phyloP scores from a whole-genome alignment of 2,113 vertebrate genomes.

The Brachyistius frenatus region DNA sequence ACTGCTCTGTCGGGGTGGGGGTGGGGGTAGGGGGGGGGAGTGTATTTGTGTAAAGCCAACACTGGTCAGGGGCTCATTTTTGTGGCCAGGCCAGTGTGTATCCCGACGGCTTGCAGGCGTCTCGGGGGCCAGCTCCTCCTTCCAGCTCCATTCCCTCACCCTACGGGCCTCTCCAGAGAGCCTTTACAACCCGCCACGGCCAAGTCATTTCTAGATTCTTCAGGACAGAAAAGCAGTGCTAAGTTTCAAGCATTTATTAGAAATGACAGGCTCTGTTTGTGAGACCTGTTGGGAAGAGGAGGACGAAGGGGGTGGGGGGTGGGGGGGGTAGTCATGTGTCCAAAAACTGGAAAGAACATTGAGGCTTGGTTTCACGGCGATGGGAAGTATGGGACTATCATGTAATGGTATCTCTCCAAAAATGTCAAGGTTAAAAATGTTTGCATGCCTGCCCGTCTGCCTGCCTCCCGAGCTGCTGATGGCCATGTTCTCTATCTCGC shows the following conservation, averaged over 20 bases:
- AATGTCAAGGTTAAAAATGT: constrained; percentile 70
- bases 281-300: constrained; percentile 54
- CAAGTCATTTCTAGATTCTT: constrained; percentile 66
- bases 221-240: constrained; percentile 58
- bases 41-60: constrained; percentile 71
- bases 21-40: constrained; percentile 59
- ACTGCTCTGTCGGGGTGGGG: constrained; percentile 67
- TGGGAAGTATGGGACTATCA: constrained; percentile 66
- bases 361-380: constrained; percentile 56
- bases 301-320: neutral
- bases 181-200: constrained; percentile 50
- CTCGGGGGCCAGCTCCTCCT: constrained; percentile 71
- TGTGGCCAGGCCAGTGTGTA: constrained; percentile 70
- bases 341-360: constrained; percentile 68
- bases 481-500: constrained; percentile 45
- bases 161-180: constrained; percentile 73
- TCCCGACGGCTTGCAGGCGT: constrained; percentile 72
- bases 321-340: constrained; percentile 11
- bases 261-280: constrained; percentile 71
- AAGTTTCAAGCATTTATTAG: constrained; percentile 73
- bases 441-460: constrained; percentile 37
- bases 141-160: constrained; percentile 77
- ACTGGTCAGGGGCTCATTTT: constrained; percentile 72
- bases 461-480: constrained; percentile 33
- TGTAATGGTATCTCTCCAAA: constrained; percentile 59